Evolutionary conservation across 2,888 invertebrate species (phyloP).

Genomic region (Sympetrum striolatum): DNA sequence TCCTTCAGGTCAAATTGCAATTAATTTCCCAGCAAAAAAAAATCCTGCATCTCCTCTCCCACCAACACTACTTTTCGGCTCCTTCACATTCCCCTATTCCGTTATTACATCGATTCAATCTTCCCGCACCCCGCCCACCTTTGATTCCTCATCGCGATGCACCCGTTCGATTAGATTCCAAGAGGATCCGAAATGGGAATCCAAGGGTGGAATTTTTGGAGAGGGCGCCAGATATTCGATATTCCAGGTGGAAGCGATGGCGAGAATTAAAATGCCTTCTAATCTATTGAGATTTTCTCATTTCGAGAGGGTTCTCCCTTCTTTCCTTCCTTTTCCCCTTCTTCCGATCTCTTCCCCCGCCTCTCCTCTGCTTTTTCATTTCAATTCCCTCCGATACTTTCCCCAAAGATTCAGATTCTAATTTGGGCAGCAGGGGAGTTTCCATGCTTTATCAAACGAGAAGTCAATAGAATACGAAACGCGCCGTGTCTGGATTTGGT

Average conservation of each 20-base stretch:
- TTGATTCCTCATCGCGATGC: neutral
- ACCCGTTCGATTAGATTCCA: slow-evolving; percentile 13
- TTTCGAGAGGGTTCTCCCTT: neutral
- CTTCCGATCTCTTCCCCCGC: neutral
- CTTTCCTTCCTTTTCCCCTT: neutral
- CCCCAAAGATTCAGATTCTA: neutral
- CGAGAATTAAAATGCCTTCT: slow-evolving; percentile 37
- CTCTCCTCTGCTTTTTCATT: neutral
- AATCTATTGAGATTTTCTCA: slow-evolving; percentile 38
- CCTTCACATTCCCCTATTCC: neutral
- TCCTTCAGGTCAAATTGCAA: slow-evolving; percentile 38
- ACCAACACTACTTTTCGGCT: neutral
- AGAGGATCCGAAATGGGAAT: neutral
- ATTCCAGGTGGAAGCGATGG: slow-evolving; percentile 30
- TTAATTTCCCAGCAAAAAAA: slow-evolving; percentile 25
- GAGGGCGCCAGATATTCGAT: slow-evolving; percentile 7
- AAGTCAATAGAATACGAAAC: too few relatives aligned
- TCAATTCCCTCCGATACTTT: neutral
- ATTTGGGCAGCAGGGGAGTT: too few relatives aligned
- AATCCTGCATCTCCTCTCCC: neutral
- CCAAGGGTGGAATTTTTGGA: neutral
- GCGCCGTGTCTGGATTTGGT: too few relatives aligned
- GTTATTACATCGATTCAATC: too few relatives aligned
- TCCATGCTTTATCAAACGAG: too few relatives aligned
- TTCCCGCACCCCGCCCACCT: neutral